Evolutionary conservation across 2,113 vertebrate species (phyloP).

Genomic region (Caloenas nicobarica): DNA sequence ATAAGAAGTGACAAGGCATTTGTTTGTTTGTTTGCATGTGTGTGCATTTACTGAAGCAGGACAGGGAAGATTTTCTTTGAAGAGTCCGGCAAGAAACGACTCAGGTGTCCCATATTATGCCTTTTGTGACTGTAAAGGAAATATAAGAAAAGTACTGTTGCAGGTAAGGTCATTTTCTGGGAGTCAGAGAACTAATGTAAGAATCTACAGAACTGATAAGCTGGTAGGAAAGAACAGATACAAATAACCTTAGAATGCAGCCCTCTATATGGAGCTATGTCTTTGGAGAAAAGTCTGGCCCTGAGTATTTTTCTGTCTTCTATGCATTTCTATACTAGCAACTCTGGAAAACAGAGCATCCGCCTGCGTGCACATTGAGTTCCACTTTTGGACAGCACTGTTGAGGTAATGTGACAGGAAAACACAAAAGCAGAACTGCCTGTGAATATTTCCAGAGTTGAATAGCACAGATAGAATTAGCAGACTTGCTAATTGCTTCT

Average conservation of each 20-base stretch:
- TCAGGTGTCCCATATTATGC: neutral
- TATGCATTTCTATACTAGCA: neutral
- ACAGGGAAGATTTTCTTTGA: neutral
- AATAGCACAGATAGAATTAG: neutral
- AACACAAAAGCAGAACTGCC: neutral
- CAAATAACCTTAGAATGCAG: neutral
- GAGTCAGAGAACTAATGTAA: neutral
- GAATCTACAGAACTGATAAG: neutral
- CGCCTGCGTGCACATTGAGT: neutral
- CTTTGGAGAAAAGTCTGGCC: neutral
- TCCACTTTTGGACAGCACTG: neutral
- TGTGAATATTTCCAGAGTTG: neutral
- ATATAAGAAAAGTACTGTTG: neutral
- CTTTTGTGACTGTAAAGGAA: neutral
- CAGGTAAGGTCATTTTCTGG: neutral
- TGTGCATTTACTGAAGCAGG: neutral
- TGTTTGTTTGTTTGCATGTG: neutral
- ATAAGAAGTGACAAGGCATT: neutral
- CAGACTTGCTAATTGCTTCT: neutral
- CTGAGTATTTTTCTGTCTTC: neutral
- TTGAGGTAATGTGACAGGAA: neutral
- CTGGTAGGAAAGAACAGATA: neutral
- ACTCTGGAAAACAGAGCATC: neutral
- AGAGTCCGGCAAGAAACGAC: neutral
- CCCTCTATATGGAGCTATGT: neutral